Base-by-base conservation (phyloP, 2,797 vertebrate genomes). In the Pampus argenteus region DNA sequence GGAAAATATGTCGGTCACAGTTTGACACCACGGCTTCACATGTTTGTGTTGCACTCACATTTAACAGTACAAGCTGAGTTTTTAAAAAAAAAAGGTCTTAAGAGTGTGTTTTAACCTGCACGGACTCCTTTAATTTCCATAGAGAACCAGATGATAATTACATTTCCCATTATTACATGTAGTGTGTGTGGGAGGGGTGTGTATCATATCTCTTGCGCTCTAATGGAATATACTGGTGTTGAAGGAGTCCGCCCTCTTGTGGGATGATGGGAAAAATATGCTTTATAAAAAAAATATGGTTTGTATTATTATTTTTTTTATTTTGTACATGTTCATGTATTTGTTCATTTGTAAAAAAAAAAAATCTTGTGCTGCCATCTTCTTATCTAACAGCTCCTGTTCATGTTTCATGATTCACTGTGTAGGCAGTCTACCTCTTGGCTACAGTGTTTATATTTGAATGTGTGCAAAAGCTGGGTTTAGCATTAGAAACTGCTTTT, bases 211-310 rank as follows among this genome's bases (percentile, higher is more conserved):
- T 44, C 58, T 61, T 20, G 18, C 70, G 62, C 65, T 70, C 63
- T 85, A 82, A 83, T 82, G 58, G 68, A 71, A 69, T 79, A 31
- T 78, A 78, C 66, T 77, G 68, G 58, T 75, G 79, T 38, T 74
- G 82, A 87, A 63, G 68, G 73, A 89, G 83, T 61, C 64, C 58
- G 82, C 89, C 90, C 89, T 84, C 90, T 89, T 85, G 86, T 91
- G 91, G 87, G 79, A 31, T 65, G 51, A 58, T 57, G 38, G 18
- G 29, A 61, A 68, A 75, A 63, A 56, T n/a, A 29, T 23, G 58
- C 9, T 29, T 52, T 22, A 20, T n/a, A 2, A 14, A 2, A 3
- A 22, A 62, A 62, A 61, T 52, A 14, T 14, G 23, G 9, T 31
- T 25, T 5, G 20, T 59, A 26, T 42, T 9, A 50, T 48, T 58